Conservation (phyloP, 1,140 invertebrate genomes). For the Camponotus vicinus region DNA sequence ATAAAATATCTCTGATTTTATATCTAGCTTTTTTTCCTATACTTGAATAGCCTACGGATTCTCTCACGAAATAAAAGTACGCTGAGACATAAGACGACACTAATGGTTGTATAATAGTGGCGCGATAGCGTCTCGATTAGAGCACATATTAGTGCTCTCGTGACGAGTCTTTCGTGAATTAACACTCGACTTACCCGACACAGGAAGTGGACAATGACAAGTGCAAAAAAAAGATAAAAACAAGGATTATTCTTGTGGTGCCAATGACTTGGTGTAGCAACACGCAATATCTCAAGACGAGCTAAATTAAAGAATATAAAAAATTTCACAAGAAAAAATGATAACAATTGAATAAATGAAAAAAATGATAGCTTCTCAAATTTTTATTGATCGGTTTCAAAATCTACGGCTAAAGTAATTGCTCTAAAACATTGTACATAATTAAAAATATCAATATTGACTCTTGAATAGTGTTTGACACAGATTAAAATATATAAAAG, state of each 20-base stretch:
- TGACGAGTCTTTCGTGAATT: constrained; percentile 46
- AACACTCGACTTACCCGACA: constrained; percentile 31
- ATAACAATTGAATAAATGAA: background rate
- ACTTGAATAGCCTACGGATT: constrained; percentile 8
- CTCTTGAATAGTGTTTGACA: background rate
- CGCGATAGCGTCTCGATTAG: constrained; percentile 31
- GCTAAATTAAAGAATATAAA: background rate
- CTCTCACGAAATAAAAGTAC: constrained; percentile 21
- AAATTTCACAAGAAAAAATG: background rate
- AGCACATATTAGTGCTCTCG: constrained; percentile 11
- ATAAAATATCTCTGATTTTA: background rate
- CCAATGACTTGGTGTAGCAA: constrained; percentile 14
- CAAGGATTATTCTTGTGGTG: constrained; percentile 24
- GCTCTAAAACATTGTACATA: background rate
- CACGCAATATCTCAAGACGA: constrained; percentile 16
- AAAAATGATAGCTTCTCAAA: background rate
- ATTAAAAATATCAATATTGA: background rate
- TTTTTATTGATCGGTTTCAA: background rate
- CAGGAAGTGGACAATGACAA: constrained; percentile 54
- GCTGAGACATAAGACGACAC: background rate
- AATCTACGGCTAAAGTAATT: background rate
- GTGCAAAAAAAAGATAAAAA: constrained; percentile 1
- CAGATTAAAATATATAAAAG: background rate
- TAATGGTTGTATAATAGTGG: constrained; percentile 27
- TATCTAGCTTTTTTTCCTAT: background rate